phyloP scores from a whole-genome alignment of 1,140 invertebrate species.

The Pemphigus obesinymphae region DNA sequence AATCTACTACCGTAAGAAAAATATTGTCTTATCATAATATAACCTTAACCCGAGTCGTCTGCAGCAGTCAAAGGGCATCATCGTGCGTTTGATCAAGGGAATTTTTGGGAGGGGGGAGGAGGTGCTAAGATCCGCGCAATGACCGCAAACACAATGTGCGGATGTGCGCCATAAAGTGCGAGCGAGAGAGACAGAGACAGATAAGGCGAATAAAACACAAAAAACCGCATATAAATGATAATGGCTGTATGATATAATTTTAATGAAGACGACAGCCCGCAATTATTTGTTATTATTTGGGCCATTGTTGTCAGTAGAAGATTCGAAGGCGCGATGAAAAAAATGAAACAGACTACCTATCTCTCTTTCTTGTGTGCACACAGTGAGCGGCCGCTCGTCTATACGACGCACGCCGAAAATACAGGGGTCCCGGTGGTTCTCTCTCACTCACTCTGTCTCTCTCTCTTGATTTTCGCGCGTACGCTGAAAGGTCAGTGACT shows the following conservation, averaged over 20 bases:
- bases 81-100: background rate
- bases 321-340: background rate
- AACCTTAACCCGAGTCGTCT: background rate
- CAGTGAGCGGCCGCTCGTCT: background rate
- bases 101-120: no score
- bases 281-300: slow-evolving; percentile 30
- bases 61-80: background rate
- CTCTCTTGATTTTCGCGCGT: background rate
- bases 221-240: background rate
- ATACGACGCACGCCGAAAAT: background rate
- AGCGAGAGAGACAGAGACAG: background rate
- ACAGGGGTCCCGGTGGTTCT: background rate
- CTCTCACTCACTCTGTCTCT: background rate
- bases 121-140: background rate
- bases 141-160: slow-evolving; percentile 33
- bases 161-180: background rate
- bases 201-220: background rate
- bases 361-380: background rate
- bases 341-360: no score
- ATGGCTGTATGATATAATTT: slow-evolving; percentile 16
- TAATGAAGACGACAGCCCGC: slow-evolving; percentile 25
- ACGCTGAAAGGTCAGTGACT: slow-evolving; percentile 40
- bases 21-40: no score
- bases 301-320: slow-evolving; percentile 12
- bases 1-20: no score